phyloP scores from a whole-genome alignment of 2,113 vertebrate genomes.

The Ictidomys tridecemlineatus region DNA sequence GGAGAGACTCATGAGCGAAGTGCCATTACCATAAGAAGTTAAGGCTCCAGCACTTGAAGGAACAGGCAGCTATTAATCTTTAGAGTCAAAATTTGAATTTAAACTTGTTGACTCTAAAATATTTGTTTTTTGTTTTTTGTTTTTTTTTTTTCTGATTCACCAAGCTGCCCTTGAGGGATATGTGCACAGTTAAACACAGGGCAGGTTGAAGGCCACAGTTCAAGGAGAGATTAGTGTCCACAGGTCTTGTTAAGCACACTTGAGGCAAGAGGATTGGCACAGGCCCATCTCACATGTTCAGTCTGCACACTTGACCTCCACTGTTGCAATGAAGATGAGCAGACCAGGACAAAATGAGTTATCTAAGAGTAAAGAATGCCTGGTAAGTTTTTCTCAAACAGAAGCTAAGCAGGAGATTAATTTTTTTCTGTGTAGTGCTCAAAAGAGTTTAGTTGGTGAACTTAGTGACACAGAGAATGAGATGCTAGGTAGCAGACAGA shows the following conservation, averaged over 20 bases:
- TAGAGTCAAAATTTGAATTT: slow-evolving; percentile 27
- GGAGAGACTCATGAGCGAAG: not conserved
- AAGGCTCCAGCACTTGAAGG: not conserved
- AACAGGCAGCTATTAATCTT: not conserved
- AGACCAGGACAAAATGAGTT: not conserved
- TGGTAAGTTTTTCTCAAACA: not conserved
- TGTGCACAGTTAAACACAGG: not conserved
- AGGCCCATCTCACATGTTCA: not conserved
- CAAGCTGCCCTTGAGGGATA: not conserved
- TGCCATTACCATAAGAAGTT: not conserved
- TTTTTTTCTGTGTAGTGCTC: not conserved
- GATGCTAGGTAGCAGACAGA: not conserved
- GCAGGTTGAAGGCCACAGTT: not conserved
- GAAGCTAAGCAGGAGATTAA: not conserved
- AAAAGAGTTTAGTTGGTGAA: not conserved
- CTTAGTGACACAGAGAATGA: not conserved
- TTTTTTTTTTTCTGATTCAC: not conserved
- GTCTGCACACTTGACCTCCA: not conserved
- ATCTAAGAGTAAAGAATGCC: not conserved
- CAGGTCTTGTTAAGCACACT: not conserved
- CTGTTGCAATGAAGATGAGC: not conserved
- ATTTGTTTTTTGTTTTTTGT: not conserved
- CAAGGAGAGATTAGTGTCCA: not conserved
- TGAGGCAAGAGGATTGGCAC: not conserved
- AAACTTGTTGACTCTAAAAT: slow-evolving; percentile 2